Evolutionary conservation across 2,888 invertebrate genomes (phyloP).

Genomic region (Caenorhabditis sinica): DNA sequence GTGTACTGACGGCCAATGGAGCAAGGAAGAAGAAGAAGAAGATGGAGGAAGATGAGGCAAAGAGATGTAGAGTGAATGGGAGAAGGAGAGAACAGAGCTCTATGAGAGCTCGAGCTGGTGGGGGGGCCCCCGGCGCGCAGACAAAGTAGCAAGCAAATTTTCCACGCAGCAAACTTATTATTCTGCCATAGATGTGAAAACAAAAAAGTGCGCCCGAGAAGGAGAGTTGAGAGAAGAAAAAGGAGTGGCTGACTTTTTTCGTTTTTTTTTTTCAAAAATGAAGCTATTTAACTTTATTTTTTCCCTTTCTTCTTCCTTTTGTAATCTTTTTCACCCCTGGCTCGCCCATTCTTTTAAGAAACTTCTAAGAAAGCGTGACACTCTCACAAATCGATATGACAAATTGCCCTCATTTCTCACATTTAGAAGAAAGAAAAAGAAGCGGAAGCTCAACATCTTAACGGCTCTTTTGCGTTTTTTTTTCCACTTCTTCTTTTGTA

Average conservation of each 20-base stretch:
- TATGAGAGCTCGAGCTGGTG: constrained; percentile 5
- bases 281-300: constrained; percentile 33
- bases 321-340: constrained; percentile 7
- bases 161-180: constrained; percentile 45
- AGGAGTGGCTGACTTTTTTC: background rate
- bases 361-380: background rate
- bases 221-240: constrained; percentile 6
- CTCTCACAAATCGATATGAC: constrained; percentile 23
- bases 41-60: constrained; percentile 1
- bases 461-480: constrained; percentile 21
- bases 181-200: constrained; percentile 44
- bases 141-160: constrained; percentile 51
- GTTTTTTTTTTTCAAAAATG: constrained; percentile 24
- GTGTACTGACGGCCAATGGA: background rate
- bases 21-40: background rate
- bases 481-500: background rate
- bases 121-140: constrained; percentile 2
- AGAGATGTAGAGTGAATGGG: constrained; percentile 10
- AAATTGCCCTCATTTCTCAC: constrained; percentile 40
- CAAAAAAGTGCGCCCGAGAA: constrained; percentile 33
- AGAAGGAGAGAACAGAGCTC: constrained; percentile 25
- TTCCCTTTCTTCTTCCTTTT: background rate
- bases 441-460: constrained; percentile 41
- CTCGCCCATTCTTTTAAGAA: no score
- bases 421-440: constrained; percentile 12